Evolutionary conservation across 2,797 vertebrate genomes (phyloP).

Genomic region (Aulostomus chinensis): DNA sequence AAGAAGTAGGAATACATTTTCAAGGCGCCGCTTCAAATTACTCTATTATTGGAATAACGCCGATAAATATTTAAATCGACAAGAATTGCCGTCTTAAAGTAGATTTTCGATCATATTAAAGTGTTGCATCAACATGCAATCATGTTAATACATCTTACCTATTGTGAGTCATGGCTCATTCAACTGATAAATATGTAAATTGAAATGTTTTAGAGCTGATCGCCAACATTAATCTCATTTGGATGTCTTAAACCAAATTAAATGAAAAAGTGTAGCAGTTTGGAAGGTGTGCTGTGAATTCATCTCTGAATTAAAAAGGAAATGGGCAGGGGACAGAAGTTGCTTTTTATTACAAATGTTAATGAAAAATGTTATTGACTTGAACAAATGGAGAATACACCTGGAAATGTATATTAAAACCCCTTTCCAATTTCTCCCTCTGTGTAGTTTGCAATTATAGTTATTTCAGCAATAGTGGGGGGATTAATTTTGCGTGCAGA

Average conservation of each 20-base stretch:
- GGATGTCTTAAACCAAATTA: slow-evolving; percentile 81
- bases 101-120: slow-evolving; percentile 67
- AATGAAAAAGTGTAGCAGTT: slow-evolving; percentile 79
- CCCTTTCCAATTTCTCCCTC: slow-evolving; percentile 82
- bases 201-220: slow-evolving; percentile 80
- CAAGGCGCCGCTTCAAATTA: slow-evolving; percentile 30
- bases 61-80: slow-evolving; percentile 41
- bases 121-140: slow-evolving; percentile 76
- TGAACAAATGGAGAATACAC: slow-evolving; percentile 86
- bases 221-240: slow-evolving; percentile 81
- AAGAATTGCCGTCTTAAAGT: slow-evolving; percentile 23
- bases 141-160: slow-evolving; percentile 79
- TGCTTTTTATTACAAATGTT: slow-evolving; percentile 81
- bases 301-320: slow-evolving; percentile 83
- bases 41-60: slow-evolving; percentile 35
- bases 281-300: slow-evolving; percentile 73
- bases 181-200: slow-evolving; percentile 86
- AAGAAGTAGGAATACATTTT: slow-evolving; percentile 30
- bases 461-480: slow-evolving; percentile 84
- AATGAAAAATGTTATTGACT: slow-evolving; percentile 89
- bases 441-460: slow-evolving; percentile 86
- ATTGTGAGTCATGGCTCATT: slow-evolving; percentile 81
- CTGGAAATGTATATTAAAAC: slow-evolving; percentile 91
- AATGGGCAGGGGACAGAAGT: slow-evolving; percentile 75
- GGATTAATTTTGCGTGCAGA: slow-evolving; percentile 86